Evolutionary conservation across 2,888 invertebrate species (phyloP), one percentile per base, ranked within the genome.

Genomic region (Acleris cristana): DNA sequence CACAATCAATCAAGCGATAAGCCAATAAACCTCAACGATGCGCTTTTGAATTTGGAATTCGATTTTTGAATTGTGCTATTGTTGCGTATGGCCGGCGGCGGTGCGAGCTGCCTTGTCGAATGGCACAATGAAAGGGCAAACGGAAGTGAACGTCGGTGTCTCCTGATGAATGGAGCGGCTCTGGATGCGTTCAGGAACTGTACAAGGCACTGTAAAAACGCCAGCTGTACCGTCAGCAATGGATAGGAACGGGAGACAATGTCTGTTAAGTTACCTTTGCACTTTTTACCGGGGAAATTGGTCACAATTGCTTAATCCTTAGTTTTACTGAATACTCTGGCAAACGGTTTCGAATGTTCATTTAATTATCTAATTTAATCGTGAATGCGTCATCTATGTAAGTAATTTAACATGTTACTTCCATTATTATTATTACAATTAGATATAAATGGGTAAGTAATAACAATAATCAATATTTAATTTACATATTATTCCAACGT

Each of bases 21-120:
- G 92, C 92, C 92, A 92, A 92, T 92, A 92, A 92, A 92, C 92
- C 92, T 92, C 92, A 92, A 90, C 92, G 92, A 92, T 92, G 92
- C 89, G 87, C 92, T 91, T 92, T 92, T 92, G 90, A 90, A 90
- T 90, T 82, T 80, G 78, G 87, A 87, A 90, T 90, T 87, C 87
- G 89, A 90, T 89, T 89, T 90, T 89, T 89, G 88, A 85, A 86
- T 87, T 79, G 83, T 76, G 76, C 82, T 75, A 87, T 92, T 92
- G 91, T 91, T 83, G 82, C 74, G 71, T 69, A 84, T 86, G 89
- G 87, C 90, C 89, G 85, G 86, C 90, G 90, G 90, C 79, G 77
- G 74, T 87, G 86, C 82, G 87, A 85, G 84, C 86, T 86, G 85
- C 83, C 87, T 86, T 85, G 87, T 83, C 85, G 80, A 83, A 88